phyloP scores from a whole-genome alignment of 2,888 invertebrate species.

The Amblyjoppa proteus region DNA sequence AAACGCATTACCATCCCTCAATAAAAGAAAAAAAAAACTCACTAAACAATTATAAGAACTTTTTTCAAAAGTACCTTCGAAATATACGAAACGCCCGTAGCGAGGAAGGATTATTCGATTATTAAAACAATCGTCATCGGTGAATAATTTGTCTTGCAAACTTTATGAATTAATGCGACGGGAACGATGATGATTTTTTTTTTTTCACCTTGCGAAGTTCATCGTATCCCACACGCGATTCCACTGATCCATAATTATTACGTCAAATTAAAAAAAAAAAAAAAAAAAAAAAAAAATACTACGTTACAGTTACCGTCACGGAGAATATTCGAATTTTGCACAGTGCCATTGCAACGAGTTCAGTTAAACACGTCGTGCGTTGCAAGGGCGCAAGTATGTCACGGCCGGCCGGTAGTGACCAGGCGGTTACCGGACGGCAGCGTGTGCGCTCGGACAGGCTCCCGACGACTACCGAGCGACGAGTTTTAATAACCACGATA shows the following conservation, averaged over 20 bases:
- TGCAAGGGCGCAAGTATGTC: slow-evolving; percentile 77
- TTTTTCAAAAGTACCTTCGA: too few species aligned
- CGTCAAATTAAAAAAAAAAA: background rate
- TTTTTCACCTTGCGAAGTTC: slow-evolving; percentile 13
- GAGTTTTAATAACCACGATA: slow-evolving; percentile 49
- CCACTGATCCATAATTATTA: background rate
- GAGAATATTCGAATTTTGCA: slow-evolving; percentile 7
- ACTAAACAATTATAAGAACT: too few species aligned
- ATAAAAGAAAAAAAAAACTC: too few species aligned
- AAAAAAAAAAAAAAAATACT: background rate
- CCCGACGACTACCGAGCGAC: slow-evolving; percentile 6
- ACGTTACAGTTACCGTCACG: background rate
- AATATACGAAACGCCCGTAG: too few species aligned
- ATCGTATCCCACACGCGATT: background rate
- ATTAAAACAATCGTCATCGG: background rate
- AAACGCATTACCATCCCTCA: too few species aligned
- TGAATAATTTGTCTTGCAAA: background rate
- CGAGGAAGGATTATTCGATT: too few species aligned
- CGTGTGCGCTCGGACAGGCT: slow-evolving; percentile 35
- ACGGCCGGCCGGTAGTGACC: slow-evolving; percentile 81
- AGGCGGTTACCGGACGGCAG: slow-evolving; percentile 68
- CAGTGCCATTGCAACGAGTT: slow-evolving; percentile 39
- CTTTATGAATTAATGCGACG: background rate
- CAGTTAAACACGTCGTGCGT: slow-evolving; percentile 14
- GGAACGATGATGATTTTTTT: background rate